Percentiles rank a stretch among this genome's conserved stretches.
Conservation (phyloP, 2,888 invertebrate species). For the Tridacna gigas region DNA sequence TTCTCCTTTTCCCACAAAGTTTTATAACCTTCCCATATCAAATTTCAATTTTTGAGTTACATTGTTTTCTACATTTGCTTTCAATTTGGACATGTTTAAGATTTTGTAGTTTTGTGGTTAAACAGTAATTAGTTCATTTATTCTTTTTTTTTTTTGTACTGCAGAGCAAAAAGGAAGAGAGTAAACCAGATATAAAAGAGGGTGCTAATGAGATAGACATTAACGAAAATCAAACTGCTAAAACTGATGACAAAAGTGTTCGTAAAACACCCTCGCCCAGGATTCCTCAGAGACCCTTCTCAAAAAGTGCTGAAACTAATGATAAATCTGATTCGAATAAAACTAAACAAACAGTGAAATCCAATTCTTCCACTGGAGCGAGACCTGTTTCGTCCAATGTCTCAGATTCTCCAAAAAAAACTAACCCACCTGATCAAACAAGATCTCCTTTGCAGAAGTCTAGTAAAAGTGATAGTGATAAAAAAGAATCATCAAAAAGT, state of each 20-base stretch:
- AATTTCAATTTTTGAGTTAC: too few species aligned
- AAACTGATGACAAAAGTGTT: conserved; percentile 28
- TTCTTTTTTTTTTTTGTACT: not conserved
- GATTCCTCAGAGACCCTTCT: conserved; percentile 14
- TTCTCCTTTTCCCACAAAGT: too few species aligned
- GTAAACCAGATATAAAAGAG: not conserved
- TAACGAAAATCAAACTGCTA: conserved; percentile 49
- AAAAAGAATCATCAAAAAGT: conserved; percentile 27
- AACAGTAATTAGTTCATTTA: too few species aligned
- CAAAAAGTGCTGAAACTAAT: conserved; percentile 54
- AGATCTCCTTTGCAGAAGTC: conserved; percentile 1
- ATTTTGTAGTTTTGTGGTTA: too few species aligned
- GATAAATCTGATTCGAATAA: conserved; percentile 32
- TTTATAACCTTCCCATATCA: too few species aligned
- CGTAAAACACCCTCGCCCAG: conserved; percentile 23
- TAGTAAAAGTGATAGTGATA: conserved; percentile 10
- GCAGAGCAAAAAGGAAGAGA: conserved; percentile 13
- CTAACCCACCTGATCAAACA: not conserved
- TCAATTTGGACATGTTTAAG: too few species aligned
- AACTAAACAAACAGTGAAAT: conserved; percentile 42
- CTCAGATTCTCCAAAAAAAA: not conserved
- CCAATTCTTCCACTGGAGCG: conserved; percentile 29
- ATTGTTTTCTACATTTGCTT: too few species aligned
- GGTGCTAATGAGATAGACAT: conserved; percentile 44
- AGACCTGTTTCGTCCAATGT: not conserved